A percentile compares a stretch with the other conserved stretches of the same genome.
Conservation (phyloP, 2,888 invertebrate species). For the Isotomurus palustris region DNA sequence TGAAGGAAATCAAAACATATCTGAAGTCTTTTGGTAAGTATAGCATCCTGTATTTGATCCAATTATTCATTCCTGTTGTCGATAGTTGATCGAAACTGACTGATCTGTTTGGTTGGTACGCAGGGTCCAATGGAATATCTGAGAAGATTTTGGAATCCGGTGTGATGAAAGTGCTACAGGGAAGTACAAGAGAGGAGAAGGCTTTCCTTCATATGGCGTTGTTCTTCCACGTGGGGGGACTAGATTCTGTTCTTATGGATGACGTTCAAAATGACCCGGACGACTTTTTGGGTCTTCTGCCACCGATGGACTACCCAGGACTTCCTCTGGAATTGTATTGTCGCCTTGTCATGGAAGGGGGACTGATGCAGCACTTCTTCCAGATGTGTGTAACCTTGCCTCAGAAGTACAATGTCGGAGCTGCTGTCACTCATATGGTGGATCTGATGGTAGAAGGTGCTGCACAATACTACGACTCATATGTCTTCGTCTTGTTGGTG, state of each 20-base stretch:
- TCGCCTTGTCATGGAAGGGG: slow-evolving; percentile 9
- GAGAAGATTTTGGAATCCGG: background rate
- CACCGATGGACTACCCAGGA: background rate
- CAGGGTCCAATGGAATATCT: background rate
- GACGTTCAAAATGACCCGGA: slow-evolving; percentile 10
- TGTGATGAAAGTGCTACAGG: background rate
- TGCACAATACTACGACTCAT: background rate
- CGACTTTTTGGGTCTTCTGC: slow-evolving; percentile 5
- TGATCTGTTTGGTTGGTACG: background rate
- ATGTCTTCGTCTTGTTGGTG: background rate
- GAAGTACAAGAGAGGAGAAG: slow-evolving; percentile 6
- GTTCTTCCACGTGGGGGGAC: slow-evolving; percentile 18
- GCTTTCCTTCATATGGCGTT: slow-evolving; percentile 20
- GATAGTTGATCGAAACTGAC: no score
- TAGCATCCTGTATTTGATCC: background rate
- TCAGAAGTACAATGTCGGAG: background rate
- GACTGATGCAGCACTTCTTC: slow-evolving; percentile 21
- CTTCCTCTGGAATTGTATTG: slow-evolving; percentile 17
- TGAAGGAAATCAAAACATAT: background rate
- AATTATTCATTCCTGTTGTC: no score
- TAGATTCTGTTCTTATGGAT: no score
- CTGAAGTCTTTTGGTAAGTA: slow-evolving; percentile 11
- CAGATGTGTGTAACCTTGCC: slow-evolving; percentile 11
- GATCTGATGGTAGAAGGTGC: background rate
- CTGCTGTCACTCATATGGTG: no score